Conservation (phyloP, 2,888 invertebrate species). For the Tipula confusa region DNA sequence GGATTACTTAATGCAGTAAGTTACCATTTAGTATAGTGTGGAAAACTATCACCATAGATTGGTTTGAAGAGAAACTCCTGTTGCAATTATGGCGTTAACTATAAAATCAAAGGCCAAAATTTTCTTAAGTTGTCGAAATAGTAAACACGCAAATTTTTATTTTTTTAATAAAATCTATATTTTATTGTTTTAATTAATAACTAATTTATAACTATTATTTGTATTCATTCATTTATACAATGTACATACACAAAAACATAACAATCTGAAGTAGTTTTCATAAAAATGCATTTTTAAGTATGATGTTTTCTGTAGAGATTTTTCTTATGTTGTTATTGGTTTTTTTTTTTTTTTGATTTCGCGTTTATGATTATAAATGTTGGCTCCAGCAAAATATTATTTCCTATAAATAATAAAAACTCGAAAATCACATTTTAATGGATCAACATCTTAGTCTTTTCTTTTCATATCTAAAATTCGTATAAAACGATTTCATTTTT, state of each 20-base stretch:
- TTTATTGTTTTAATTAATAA: constrained; percentile 25
- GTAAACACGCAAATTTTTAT: no score
- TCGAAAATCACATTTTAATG: background rate
- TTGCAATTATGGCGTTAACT: no score
- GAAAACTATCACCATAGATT: no score
- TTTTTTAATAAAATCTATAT: background rate
- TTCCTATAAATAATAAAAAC: background rate
- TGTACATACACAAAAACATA: background rate
- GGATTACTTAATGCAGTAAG: no score
- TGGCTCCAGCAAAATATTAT: no score
- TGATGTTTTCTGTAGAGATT: constrained; percentile 5
- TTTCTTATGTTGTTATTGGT: background rate
- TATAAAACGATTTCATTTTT: background rate
- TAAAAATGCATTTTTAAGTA: background rate
- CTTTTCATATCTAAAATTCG: background rate
- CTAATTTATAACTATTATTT: background rate
- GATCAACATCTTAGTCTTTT: background rate
- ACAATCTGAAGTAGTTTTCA: background rate
- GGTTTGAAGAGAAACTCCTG: no score
- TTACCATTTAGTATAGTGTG: no score
- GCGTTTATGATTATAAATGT: background rate
- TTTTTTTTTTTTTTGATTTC: background rate
- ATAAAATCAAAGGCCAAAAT: no score
- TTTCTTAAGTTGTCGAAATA: no score
- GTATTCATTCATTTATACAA: constrained; percentile 12